A percentile compares a stretch with the other conserved stretches of the same genome.
phyloP scores from a whole-genome alignment of 1,140 invertebrate species.

The Mactra quadrangularis region DNA sequence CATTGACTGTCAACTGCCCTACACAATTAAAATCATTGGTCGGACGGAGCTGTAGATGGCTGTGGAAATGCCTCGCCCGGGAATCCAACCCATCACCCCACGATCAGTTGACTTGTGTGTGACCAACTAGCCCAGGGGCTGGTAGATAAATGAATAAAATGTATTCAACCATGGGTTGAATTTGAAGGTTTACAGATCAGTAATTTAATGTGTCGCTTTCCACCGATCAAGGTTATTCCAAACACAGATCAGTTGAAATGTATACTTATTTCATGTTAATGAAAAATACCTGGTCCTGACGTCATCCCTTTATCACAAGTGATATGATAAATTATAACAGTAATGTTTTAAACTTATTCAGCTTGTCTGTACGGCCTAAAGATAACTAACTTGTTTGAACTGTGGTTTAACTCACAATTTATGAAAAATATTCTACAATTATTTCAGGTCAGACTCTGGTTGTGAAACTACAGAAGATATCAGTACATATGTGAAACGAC shows the following conservation, averaged over 20 bases:
- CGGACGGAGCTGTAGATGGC: too few relatives aligned
- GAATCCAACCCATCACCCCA: too few relatives aligned
- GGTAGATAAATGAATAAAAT: background rate
- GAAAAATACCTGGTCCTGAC: background rate
- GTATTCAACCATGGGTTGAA: conserved; percentile 2
- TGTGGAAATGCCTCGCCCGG: too few relatives aligned
- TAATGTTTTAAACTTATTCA: too few relatives aligned
- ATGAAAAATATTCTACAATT: conserved; percentile 8
- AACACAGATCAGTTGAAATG: conserved; percentile 3
- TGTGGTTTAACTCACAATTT: too few relatives aligned
- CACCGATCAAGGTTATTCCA: background rate
- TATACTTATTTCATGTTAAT: background rate
- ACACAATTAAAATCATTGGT: too few relatives aligned
- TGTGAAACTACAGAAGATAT: conserved; percentile 1
- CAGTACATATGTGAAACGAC: conserved; percentile 16
- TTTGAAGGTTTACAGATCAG: conserved; percentile 6
- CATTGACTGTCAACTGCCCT: too few relatives aligned
- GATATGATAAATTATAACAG: conserved; percentile 2
- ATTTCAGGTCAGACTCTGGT: conserved; percentile 7
- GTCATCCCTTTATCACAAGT: background rate
- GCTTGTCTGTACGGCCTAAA: background rate
- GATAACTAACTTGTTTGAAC: too few relatives aligned
- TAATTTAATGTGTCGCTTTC: background rate
- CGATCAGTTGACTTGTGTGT: too few relatives aligned
- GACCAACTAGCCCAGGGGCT: too few relatives aligned